Evolutionary conservation across 1,140 invertebrate species (phyloP), one percentile per base, ranked within the genome.

Genomic region (Halesus radiatus): DNA sequence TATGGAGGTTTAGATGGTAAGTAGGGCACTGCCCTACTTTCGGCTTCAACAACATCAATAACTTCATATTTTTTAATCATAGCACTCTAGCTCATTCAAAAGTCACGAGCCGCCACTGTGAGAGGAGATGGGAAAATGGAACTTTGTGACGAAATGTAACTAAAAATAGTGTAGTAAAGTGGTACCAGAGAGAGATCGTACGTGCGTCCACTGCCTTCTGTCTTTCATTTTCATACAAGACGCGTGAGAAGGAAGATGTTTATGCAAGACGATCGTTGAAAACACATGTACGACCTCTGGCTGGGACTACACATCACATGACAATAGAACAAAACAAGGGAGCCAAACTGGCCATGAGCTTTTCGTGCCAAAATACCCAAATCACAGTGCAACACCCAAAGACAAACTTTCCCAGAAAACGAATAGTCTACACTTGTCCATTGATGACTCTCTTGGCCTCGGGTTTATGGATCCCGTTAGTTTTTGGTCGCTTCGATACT

Each of bases 371-470:
- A 23, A 60, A 20, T 22, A 60, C 56, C 13, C 56, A 60, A 60
- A 60, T 23, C 23, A 18, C 54, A 56, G 54, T 10, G 37, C 54
- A 56, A 60, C 23, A 60, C 8, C 62, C 10, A 66, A 29, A 29
- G 29, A 29, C 10, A 26, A 66, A n/a, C n/a, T n/a, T 68, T 45
- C 29, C 16, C 45, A 13, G 32, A 76, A 58, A 50, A 50, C 26
- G n/a, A 76, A 52, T 76, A 52, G 37, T 64, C 68, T 80, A 79
- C 77, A 80, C 81, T 78, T 80, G 76, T 70, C 81, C 81, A 60
- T 82, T 82, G 37, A 82, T 79, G 58, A 64, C 66, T 60, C 75
- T 82, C 32, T 62, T 56, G 54, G 50, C 52, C 26, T 74, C 78
- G 58, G 45, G 62, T 18, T 62, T 64, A 64, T 64, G 37, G 23